Evolutionary conservation across 2,888 invertebrate genomes (phyloP).

Genomic region (Dioctria linearis): DNA sequence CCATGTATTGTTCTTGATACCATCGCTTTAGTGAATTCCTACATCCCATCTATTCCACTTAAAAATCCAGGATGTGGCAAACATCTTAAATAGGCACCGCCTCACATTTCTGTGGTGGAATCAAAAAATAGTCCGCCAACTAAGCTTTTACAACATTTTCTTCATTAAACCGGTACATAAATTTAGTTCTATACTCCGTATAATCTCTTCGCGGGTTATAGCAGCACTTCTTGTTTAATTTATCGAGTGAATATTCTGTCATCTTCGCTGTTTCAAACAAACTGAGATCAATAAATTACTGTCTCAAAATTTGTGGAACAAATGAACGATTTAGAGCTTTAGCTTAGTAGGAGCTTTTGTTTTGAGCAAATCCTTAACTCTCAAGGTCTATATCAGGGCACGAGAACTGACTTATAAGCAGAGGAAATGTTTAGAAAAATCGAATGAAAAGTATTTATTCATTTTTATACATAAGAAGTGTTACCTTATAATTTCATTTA

Average conservation of each 20-base stretch:
- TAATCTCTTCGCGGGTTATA: neutral
- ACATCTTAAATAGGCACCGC: neutral
- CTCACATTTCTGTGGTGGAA: neutral
- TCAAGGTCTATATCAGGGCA: neutral
- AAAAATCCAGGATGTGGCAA: neutral
- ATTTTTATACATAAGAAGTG: neutral
- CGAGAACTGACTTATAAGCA: neutral
- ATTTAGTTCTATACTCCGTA: neutral
- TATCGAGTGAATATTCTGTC: neutral
- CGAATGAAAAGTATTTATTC: neutral
- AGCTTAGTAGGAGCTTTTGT: neutral
- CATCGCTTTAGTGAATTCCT: neutral
- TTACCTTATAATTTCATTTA: no score
- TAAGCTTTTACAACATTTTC: neutral
- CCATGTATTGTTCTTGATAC: neutral
- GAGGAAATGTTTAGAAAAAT: neutral
- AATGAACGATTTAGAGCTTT: neutral
- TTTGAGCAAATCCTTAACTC: neutral
- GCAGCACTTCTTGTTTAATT: neutral
- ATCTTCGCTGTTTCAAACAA: conserved; percentile 1
- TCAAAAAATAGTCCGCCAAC: neutral
- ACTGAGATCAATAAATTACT: neutral
- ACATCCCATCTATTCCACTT: neutral
- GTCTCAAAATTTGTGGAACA: neutral
- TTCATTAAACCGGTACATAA: neutral